A percentile compares a stretch with the other conserved stretches of the same genome.
phyloP scores from a whole-genome alignment of 2,113 vertebrate genomes.

The Vidua macroura region DNA sequence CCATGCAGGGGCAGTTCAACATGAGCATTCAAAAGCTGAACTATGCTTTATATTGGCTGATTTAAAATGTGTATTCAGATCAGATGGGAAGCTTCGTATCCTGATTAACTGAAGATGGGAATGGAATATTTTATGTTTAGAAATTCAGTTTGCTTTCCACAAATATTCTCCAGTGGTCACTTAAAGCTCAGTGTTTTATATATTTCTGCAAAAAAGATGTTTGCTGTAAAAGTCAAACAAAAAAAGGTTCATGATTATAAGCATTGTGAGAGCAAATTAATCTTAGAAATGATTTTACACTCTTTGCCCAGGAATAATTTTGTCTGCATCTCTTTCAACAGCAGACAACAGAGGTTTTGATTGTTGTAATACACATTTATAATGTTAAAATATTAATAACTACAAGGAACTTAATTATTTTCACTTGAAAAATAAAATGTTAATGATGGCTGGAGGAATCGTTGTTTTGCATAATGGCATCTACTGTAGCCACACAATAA shows the following conservation, averaged over 20 bases:
- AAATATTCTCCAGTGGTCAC: conserved; percentile 25
- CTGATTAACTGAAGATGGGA: background rate
- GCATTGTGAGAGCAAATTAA: background rate
- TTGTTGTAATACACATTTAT: conserved; percentile 3
- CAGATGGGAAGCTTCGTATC: background rate
- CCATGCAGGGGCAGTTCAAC: background rate
- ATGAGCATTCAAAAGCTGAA: background rate
- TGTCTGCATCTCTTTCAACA: background rate
- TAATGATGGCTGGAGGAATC: background rate
- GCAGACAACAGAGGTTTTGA: background rate
- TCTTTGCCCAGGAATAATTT: background rate
- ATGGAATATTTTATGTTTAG: background rate
- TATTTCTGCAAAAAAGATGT: background rate
- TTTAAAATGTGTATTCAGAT: conserved; percentile 2
- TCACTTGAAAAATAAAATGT: background rate
- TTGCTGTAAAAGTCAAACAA: conserved; percentile 6
- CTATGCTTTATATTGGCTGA: background rate
- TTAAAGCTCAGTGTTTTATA: conserved; percentile 3
- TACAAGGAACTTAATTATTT: background rate
- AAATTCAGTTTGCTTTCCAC: background rate
- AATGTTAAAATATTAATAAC: conserved; percentile 13
- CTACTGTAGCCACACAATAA: background rate
- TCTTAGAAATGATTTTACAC: background rate
- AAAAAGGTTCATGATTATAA: conserved; percentile 2
- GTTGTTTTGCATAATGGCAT: background rate